Conservation (phyloP, 2,888 invertebrate species). For the Melinaea marsaeus region DNA sequence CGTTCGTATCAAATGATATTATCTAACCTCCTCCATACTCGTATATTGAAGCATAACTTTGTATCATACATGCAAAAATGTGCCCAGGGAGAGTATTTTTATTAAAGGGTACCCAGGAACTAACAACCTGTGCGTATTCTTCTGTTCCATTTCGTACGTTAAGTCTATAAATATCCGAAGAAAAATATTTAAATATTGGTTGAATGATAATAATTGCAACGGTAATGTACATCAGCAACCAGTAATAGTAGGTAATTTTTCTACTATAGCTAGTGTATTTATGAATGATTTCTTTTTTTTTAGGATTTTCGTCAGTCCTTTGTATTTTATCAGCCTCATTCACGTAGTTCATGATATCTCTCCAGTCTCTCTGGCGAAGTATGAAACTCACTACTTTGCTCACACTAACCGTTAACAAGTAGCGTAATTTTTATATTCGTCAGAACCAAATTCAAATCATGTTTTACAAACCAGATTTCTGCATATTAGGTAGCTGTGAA, state of each 20-base stretch:
- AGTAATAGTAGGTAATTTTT: too few relatives aligned
- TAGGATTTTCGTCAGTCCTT: constrained; percentile 38
- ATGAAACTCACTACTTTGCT: constrained; percentile 56
- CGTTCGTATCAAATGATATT: constrained; percentile 62
- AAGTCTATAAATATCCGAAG: constrained; percentile 47
- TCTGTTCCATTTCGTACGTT: constrained; percentile 53
- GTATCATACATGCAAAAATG: constrained; percentile 48
- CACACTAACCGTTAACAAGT: constrained; percentile 58
- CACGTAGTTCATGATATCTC: constrained; percentile 5
- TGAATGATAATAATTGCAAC: too few relatives aligned
- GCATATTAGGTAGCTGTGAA: too few relatives aligned
- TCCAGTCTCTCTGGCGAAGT: constrained; percentile 57
- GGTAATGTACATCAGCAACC: too few relatives aligned
- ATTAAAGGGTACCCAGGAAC: constrained; percentile 61
- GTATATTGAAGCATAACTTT: constrained; percentile 60
- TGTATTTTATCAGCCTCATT: constrained; percentile 49
- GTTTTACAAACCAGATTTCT: too few relatives aligned
- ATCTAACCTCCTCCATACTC: constrained; percentile 69
- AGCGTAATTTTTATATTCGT: constrained; percentile 56
- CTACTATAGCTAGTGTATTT: constrained; percentile 55
- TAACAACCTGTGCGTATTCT: constrained; percentile 34
- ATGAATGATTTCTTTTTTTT: constrained; percentile 43
- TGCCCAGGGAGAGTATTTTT: constrained; percentile 53
- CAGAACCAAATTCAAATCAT: too few relatives aligned
- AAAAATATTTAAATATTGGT: constrained; percentile 46